Conservation (phyloP, 2,113 vertebrate genomes). For the Kryptolebias marmoratus region DNA sequence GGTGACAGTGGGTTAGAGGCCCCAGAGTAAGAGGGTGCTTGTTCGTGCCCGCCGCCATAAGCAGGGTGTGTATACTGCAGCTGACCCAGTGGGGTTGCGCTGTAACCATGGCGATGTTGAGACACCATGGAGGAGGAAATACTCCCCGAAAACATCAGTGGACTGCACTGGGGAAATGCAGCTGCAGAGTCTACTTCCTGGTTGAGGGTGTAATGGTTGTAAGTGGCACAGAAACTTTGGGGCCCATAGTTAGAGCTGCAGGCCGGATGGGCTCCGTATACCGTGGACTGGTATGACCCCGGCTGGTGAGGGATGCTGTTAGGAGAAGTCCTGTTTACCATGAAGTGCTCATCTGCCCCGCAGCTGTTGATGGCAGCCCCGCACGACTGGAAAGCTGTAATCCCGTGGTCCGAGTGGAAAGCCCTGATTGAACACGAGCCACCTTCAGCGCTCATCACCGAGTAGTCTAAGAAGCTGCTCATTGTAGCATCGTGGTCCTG, state of each 20-base stretch:
- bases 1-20: slow-evolving; percentile 90
- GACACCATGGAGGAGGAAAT: slow-evolving; percentile 86
- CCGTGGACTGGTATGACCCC: slow-evolving; percentile 86
- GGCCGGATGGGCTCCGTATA: slow-evolving; percentile 86
- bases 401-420: slow-evolving; percentile 92
- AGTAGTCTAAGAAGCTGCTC: slow-evolving; percentile 97
- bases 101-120: slow-evolving; percentile 90
- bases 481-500: slow-evolving; percentile 89
- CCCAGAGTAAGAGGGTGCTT: slow-evolving; percentile 83
- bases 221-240: slow-evolving; percentile 89
- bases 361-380: slow-evolving; percentile 90
- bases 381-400: slow-evolving; percentile 96
- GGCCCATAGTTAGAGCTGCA: slow-evolving; percentile 87
- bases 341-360: slow-evolving; percentile 90
- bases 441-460: slow-evolving; percentile 87
- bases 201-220: slow-evolving; percentile 89
- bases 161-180: slow-evolving; percentile 88
- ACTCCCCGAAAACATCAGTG: slow-evolving; percentile 92
- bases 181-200: slow-evolving; percentile 90
- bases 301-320: slow-evolving; percentile 86
- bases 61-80: slow-evolving; percentile 87
- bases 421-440: slow-evolving; percentile 88
- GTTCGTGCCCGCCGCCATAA: slow-evolving; percentile 91
- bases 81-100: slow-evolving; percentile 84
- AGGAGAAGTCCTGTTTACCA: slow-evolving; percentile 88